Conservation (phyloP, 2,113 vertebrate genomes). For the Pyxicephalus adspersus region DNA sequence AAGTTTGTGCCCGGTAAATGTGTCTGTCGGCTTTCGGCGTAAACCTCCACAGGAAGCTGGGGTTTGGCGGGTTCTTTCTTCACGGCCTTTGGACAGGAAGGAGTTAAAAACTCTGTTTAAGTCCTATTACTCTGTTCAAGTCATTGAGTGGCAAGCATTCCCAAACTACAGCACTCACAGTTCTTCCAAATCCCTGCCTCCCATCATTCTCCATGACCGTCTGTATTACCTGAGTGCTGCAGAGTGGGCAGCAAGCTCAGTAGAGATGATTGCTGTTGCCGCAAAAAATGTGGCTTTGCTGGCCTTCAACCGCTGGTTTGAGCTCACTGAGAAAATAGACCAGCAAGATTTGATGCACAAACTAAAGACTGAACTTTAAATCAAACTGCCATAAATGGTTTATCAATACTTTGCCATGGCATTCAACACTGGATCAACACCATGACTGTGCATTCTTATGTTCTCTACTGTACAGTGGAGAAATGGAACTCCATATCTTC, state of each 20-base stretch:
- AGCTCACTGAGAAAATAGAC: conserved; percentile 91
- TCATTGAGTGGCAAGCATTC: conserved; percentile 86
- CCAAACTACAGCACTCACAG: conserved; percentile 77
- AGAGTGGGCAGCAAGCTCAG: conserved; percentile 93
- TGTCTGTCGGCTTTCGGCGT: conserved; percentile 83
- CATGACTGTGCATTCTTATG: neutral
- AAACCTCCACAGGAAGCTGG: conserved; percentile 95
- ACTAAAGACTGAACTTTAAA: conserved; percentile 94
- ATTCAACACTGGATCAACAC: conserved; percentile 1
- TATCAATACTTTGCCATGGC: neutral
- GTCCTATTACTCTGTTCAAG: conserved; percentile 96
- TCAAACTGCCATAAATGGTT: fast-evolving
- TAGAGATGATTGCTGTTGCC: conserved; percentile 92
- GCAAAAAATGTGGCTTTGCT: conserved; percentile 96
- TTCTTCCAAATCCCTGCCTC: conserved; percentile 73
- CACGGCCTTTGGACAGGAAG: conserved; percentile 77
- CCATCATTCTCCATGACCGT: conserved; percentile 85
- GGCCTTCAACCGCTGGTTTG: conserved; percentile 93
- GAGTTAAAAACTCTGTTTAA: conserved; percentile 95
- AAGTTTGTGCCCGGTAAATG: conserved; percentile 91
- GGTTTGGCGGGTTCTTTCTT: conserved; percentile 92
- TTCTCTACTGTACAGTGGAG: neutral
- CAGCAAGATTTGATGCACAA: conserved; percentile 96
- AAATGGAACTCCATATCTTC: too few species aligned
- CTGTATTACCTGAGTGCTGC: conserved; percentile 93